phyloP scores from a whole-genome alignment of 2,797 vertebrate species.

The Huso huso region DNA sequence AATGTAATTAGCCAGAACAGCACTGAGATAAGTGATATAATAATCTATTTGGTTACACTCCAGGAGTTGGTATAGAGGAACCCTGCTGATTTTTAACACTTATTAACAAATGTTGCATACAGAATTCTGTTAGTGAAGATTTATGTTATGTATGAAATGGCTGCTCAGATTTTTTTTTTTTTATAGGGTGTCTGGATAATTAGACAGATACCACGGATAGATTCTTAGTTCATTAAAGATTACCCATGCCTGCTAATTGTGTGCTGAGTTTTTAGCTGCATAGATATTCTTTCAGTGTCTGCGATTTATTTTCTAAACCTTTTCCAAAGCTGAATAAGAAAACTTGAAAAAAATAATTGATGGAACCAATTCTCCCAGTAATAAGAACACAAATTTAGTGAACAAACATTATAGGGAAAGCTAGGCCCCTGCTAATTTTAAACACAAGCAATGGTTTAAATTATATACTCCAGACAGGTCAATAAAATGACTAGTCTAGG shows the following conservation, averaged over 20 bases:
- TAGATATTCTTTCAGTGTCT: too few species aligned
- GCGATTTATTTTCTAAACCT: too few species aligned
- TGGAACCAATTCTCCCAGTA: not conserved
- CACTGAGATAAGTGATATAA: conserved; percentile 24
- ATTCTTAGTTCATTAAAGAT: too few species aligned
- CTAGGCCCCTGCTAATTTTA: not conserved
- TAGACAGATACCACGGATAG: too few species aligned
- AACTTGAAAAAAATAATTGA: too few species aligned
- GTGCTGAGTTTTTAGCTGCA: too few species aligned
- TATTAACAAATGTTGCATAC: conserved; percentile 24
- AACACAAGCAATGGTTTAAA: conserved; percentile 8
- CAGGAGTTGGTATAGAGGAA: conserved; percentile 22
- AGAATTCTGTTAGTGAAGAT: conserved; percentile 15
- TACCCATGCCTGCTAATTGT: too few species aligned
- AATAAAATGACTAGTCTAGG: not conserved
- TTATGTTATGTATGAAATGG: conserved; percentile 20
- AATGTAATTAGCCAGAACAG: conserved; percentile 30
- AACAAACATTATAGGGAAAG: not conserved
- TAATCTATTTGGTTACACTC: conserved; percentile 31
- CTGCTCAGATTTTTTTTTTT: not conserved
- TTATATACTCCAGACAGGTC: conserved; percentile 6
- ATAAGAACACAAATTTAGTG: conserved; percentile 19
- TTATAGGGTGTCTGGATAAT: too few species aligned
- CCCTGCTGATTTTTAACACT: conserved; percentile 25
- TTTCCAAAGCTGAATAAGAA: too few species aligned